Conservation (phyloP, 2,797 vertebrate genomes). For the Malurus splendens region DNA sequence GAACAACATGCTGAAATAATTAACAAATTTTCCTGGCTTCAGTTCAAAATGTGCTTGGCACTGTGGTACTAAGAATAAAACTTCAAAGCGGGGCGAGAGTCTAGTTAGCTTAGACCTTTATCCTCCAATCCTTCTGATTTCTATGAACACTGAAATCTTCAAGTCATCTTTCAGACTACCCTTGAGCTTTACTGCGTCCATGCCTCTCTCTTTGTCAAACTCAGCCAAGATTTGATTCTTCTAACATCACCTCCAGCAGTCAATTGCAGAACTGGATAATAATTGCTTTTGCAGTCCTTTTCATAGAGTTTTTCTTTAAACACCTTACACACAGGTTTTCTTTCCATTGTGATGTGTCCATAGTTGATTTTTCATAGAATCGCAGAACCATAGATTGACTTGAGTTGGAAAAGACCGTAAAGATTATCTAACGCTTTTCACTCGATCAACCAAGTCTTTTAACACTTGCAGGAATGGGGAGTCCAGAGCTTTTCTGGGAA, state of each 20-base stretch:
- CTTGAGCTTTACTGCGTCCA: not conserved
- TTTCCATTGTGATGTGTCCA: not conserved
- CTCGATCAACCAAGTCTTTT: not conserved
- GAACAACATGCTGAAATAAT: fast-evolving
- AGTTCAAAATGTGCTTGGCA: not conserved
- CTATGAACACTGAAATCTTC: not conserved
- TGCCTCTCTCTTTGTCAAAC: not conserved
- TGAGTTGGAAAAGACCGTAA: not conserved
- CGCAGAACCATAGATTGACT: not conserved
- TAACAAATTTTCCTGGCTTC: not conserved
- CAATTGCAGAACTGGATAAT: not conserved
- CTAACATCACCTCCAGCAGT: not conserved
- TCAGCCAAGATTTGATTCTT: not conserved
- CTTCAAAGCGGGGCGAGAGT: not conserved
- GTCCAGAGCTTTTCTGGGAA: not conserved
- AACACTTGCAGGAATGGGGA: not conserved
- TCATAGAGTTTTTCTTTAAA: not conserved
- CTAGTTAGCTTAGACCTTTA: not conserved
- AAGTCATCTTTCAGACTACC: not conserved
- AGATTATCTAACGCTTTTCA: not conserved
- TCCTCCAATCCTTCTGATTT: not conserved
- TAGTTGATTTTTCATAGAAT: not conserved
- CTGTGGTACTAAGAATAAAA: not conserved
- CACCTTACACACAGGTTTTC: not conserved
- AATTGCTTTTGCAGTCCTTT: not conserved